Base-by-base conservation (phyloP, 2,797 vertebrate species). In the Pangasius macronema region DNA sequence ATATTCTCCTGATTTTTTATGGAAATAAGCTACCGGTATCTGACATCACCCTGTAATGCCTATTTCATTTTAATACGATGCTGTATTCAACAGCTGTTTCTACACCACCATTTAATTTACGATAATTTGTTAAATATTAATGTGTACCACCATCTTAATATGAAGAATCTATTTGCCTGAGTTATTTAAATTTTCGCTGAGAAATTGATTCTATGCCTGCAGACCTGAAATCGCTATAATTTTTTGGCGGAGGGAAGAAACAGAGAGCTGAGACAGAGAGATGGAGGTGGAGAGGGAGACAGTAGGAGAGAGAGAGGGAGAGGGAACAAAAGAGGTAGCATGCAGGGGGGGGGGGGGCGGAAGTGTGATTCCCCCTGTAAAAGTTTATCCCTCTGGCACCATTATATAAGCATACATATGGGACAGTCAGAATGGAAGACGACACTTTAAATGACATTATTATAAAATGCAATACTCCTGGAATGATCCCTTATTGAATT, bases 391-490 rank as follows among this genome's bases (percentile, higher is more conserved):
- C 98, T 95, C 92, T 93, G 97, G 97, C 97, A 97, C 96, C 97
- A 96, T 97, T 97, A 89, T 98, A 98, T 98, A 99, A 99, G 97
- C 97, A 97, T 97, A 97, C 98, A 97, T 99, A 97, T 97, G 98
- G 98, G 98, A 98, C 97, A 96, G 98, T 96, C 97, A 97, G 98
- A 99, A 99, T 99, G 97, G 98, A 98, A 99, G 98, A 98, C 97
- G 98, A 99, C 98, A 99, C 98, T 99, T 99, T 98, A 99, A 99
- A 99, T 99, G 98, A 99, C 98, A 99, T 99, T 99, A 99, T 99
- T 99, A 99, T 99, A 99, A 99, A 99, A 99, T 99, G 98, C 98
- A 99, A 99, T 99, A 99, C 98, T 99, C 98, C 97, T 97, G 98
- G 97, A 99, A 99, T 99, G 98, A 99, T 99, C 97, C 97, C 96